phyloP scores from a whole-genome alignment of 1,140 invertebrate genomes.

The Nixonia krombeini region DNA sequence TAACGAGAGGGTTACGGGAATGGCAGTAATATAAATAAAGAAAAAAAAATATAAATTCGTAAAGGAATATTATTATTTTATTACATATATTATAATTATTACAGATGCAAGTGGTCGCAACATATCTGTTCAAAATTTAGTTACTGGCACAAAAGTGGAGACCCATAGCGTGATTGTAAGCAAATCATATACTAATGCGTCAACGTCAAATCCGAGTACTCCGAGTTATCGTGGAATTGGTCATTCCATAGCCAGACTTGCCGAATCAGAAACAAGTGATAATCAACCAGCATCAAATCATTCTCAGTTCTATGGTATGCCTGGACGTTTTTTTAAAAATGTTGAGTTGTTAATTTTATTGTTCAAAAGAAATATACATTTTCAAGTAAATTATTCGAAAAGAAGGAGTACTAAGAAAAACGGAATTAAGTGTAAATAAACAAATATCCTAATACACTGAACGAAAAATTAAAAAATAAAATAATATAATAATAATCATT shows the following conservation, averaged over 20 bases:
- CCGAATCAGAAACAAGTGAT: conserved; percentile 60
- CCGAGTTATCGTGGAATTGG: conserved; percentile 60
- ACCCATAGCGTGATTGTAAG: conserved; percentile 71
- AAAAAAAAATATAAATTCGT: no score
- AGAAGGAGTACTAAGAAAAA: no score
- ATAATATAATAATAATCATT: neutral
- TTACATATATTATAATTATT: no score
- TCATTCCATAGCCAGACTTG: conserved; percentile 61
- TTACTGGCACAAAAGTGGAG: conserved; percentile 61
- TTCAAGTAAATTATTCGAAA: no score
- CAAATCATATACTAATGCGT: conserved; percentile 61
- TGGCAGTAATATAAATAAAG: no score
- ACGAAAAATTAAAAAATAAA: neutral
- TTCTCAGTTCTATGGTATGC: conserved; percentile 61
- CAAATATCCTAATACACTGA: neutral
- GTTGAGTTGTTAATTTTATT: no score
- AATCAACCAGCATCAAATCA: conserved; percentile 55
- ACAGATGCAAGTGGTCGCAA: conserved; percentile 58
- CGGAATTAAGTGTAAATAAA: neutral
- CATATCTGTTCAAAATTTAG: conserved; percentile 63
- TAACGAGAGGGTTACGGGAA: no score
- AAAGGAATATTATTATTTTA: no score
- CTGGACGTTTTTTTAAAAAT: neutral
- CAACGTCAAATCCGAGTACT: conserved; percentile 60
- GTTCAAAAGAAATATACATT: no score